Conservation (phyloP, 2,888 invertebrate genomes). For the Ornithoptera priamus region DNA sequence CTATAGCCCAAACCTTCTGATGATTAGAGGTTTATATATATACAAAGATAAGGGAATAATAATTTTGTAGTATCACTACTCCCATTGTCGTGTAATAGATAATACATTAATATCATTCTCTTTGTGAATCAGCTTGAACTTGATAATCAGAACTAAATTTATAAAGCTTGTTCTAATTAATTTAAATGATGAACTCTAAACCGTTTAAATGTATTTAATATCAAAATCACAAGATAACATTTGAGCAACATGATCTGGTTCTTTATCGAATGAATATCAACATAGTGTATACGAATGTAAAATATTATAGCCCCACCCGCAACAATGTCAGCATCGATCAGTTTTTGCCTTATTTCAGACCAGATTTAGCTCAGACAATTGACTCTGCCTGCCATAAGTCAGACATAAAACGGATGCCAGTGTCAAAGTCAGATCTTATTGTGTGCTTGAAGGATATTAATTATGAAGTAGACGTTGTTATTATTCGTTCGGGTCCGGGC, state of each 20-base stretch:
- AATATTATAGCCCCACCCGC: conserved; percentile 17
- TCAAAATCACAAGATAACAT: conserved; percentile 1
- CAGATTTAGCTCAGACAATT: conserved; percentile 73
- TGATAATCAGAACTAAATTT: not conserved
- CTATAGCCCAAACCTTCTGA: too few relatives aligned
- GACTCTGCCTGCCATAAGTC: conserved; percentile 67
- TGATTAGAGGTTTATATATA: too few relatives aligned
- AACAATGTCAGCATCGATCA: conserved; percentile 27
- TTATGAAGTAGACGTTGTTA: conserved; percentile 55
- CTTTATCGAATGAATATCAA: conserved; percentile 18
- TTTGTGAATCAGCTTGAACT: not conserved
- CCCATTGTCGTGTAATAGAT: not conserved
- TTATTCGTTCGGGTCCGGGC: conserved; percentile 33
- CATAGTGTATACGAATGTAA: conserved; percentile 1
- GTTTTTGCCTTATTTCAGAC: conserved; percentile 51
- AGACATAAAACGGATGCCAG: conserved; percentile 71
- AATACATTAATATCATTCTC: conserved; percentile 17
- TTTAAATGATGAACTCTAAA: not conserved
- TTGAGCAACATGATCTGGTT: conserved; percentile 13
- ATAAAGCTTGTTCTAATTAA: not conserved
- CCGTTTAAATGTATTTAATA: not conserved
- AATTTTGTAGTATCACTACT: not conserved
- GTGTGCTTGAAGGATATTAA: conserved; percentile 58
- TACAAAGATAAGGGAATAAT: not conserved
- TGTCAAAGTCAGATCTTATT: conserved; percentile 59